Base-by-base conservation (phyloP, 1,140 invertebrate species). In the Triops cancriformis region DNA sequence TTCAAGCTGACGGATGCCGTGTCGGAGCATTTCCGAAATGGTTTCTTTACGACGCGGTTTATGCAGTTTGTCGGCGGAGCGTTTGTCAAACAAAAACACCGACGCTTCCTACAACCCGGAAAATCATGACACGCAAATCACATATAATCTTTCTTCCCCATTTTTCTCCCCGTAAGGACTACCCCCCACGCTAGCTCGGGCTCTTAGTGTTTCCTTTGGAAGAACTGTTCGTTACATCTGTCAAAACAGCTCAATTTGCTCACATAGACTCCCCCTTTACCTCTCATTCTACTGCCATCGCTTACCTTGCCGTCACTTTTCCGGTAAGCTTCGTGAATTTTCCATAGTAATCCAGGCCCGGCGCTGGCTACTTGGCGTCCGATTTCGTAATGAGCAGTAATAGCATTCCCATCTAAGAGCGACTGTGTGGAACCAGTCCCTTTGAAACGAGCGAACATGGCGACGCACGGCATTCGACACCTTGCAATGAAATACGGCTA, bases 11-110 rank as follows among this genome's bases (percentile, higher is more conserved):
- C 89, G 86, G 0, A 97, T 90, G 73, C 93, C 93, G 79, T 88
- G 89, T 41, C 94, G 87, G n/a, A 98, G 85, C 72, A 95, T 90
- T 83, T 98, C 96, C 0, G 95, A 92, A 64, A 98, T 93, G 6
- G 90, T 93, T 82, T 98, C 95, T 83, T 96, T 94, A 72, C 94
- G 88, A 81, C 95, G 94, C 3, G 95, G 95, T 82, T 97, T 98
- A 86, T 96, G 94, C 72, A 98, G 86, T 84, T 98, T 98, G 82
- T 98, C 96, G 0, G 94, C 95, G 23, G 91, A 90, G 79, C 93
- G 90, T 83, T 98, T 98, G 83, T 98, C 96, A 84, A 98, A 98
- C 41, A 98, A 87, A 86, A 98, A 98, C 78, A 98, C 91, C 0
- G 96, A 97, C 74, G 93, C 95, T 85, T 97, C 95, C 96, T 98